Evolutionary conservation across 2,113 vertebrate species (phyloP).

Genomic region (Cyrtonyx montezumae): DNA sequence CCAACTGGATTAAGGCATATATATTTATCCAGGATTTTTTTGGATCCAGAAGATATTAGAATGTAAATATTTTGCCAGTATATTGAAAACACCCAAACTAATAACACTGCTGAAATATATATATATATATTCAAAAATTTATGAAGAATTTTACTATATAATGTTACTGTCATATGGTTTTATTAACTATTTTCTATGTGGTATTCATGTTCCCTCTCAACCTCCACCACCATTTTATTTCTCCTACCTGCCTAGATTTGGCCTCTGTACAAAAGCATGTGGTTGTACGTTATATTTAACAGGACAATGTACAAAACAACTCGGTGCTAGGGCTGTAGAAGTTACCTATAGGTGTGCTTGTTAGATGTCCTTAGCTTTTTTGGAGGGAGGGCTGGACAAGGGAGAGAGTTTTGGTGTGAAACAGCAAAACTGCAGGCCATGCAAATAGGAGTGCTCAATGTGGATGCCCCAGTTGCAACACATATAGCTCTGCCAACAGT

Average conservation of each 20-base stretch:
- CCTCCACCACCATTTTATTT: conserved; percentile 32
- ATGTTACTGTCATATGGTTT: conserved; percentile 79
- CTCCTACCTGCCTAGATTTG: conserved; percentile 64
- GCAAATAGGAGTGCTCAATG: conserved; percentile 18
- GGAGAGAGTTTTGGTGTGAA: conserved; percentile 45
- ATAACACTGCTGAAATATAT: conserved; percentile 74
- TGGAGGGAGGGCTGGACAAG: not conserved
- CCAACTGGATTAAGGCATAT: conserved; percentile 67
- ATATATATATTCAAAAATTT: conserved; percentile 72
- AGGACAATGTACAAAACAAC: conserved; percentile 56
- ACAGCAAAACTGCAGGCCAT: not conserved
- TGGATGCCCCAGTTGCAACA: not conserved
- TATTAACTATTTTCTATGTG: conserved; percentile 84
- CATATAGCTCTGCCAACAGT: not conserved
- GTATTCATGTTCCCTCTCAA: conserved; percentile 46
- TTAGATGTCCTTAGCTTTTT: conserved; percentile 36
- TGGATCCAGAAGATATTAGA: conserved; percentile 78
- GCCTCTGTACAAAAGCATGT: conserved; percentile 75
- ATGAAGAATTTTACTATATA: conserved; percentile 82
- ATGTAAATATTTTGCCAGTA: conserved; percentile 82
- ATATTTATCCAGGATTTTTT: conserved; percentile 79
- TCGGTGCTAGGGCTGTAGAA: conserved; percentile 74
- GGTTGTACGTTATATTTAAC: conserved; percentile 66
- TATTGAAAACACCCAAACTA: conserved; percentile 73
- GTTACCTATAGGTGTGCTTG: conserved; percentile 19